A percentile compares a stretch with the other conserved stretches of the same genome.
Evolutionary conservation across 2,888 invertebrate species (phyloP).

Genomic region (Cremastobaeus sp.): DNA sequence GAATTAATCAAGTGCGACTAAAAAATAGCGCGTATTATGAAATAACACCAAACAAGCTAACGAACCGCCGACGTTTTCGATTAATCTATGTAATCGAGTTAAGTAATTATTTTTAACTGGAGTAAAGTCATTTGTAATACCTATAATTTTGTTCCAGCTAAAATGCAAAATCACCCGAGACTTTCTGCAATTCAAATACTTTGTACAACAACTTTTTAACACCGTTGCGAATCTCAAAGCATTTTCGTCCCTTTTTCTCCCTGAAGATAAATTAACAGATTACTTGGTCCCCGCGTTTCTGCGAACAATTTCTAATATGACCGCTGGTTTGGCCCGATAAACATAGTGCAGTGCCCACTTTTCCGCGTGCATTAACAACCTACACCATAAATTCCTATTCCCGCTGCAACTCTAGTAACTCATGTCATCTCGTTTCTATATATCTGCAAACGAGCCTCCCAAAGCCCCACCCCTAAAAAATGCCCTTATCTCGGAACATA

Average conservation of each 20-base stretch:
- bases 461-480: slow-evolving; percentile 48
- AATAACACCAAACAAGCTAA: slow-evolving; percentile 38
- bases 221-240: slow-evolving; percentile 26
- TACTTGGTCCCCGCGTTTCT: slow-evolving; percentile 35
- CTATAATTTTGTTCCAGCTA: too few species aligned
- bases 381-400: slow-evolving; percentile 43
- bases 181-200: too few species aligned
- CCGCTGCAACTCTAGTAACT: slow-evolving; percentile 48
- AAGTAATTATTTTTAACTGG: too few species aligned
- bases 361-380: slow-evolving; percentile 42
- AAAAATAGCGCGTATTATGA: slow-evolving; percentile 23
- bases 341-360: slow-evolving; percentile 42
- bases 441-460: slow-evolving; percentile 26
- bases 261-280: slow-evolving; percentile 45
- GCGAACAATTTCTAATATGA: slow-evolving; percentile 42
- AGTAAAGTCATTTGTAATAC: too few species aligned
- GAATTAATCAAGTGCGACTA: slow-evolving; percentile 37
- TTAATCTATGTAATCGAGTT: slow-evolving; percentile 36
- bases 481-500: slow-evolving; percentile 45
- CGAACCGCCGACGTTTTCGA: slow-evolving; percentile 31
- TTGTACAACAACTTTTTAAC: slow-evolving; percentile 20
- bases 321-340: slow-evolving; percentile 37
- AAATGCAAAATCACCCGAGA: too few species aligned
- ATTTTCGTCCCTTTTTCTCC: slow-evolving; percentile 10
- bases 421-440: slow-evolving; percentile 44